Conservation (phyloP, 2,113 vertebrate species). For the Triplophysa rosa region DNA sequence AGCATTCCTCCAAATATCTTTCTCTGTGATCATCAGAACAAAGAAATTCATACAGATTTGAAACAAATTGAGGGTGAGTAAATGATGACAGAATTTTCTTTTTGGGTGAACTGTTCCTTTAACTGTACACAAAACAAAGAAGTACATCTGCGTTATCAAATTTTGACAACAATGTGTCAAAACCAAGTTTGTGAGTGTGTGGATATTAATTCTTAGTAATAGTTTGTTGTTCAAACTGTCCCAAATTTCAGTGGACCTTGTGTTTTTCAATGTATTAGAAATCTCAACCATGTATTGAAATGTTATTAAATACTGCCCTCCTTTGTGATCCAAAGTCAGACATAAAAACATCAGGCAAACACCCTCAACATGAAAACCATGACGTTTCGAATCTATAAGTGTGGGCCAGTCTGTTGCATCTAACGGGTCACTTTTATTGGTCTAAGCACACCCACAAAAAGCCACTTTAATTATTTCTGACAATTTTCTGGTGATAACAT, state of each 20-base stretch:
- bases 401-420: not conserved
- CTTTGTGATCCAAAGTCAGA: not conserved
- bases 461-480: not conserved
- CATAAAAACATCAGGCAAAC: not conserved
- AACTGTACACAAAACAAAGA: not conserved
- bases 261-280: not conserved
- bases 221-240: too few species aligned
- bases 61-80: too few species aligned
- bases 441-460: not conserved
- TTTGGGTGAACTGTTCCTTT: not conserved
- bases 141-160: constrained; percentile 18
- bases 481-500: not conserved
- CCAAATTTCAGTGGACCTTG: too few species aligned
- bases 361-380: not conserved
- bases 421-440: not conserved
- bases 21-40: too few species aligned
- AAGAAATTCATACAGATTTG: too few species aligned
- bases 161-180: not conserved
- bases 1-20: too few species aligned
- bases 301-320: not conserved
- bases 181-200: not conserved
- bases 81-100: too few species aligned
- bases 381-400: not conserved
- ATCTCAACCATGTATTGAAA: not conserved
- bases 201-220: too few species aligned